Conservation (phyloP, 2,888 invertebrate species). For the Pasiphila rectangulata region DNA sequence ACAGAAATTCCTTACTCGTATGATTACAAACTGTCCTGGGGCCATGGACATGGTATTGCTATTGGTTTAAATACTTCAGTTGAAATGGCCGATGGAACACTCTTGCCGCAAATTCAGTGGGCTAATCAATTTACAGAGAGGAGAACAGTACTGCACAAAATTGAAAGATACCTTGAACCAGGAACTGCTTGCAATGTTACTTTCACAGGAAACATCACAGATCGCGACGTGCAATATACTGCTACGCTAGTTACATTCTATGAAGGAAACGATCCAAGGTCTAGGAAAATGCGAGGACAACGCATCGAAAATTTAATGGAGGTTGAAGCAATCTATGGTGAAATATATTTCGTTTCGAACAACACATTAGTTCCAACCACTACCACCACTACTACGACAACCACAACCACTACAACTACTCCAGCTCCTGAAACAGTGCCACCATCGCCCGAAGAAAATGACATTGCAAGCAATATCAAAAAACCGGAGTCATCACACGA, state of each 20-base stretch:
- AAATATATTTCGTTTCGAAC: constrained; percentile 88
- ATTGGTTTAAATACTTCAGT: constrained; percentile 86
- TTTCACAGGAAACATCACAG: constrained; percentile 86
- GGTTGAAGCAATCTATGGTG: constrained; percentile 86
- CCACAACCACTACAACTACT: constrained; percentile 81
- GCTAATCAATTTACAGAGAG: constrained; percentile 81
- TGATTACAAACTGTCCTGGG: constrained; percentile 88
- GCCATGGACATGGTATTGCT: constrained; percentile 86
- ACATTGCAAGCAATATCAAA: constrained; percentile 58
- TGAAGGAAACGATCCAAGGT: constrained; percentile 80
- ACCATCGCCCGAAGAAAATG: constrained; percentile 71
- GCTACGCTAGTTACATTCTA: constrained; percentile 86
- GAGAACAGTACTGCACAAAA: constrained; percentile 79
- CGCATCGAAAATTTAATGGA: constrained; percentile 85
- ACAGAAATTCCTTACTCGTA: constrained; percentile 87
- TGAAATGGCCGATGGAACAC: constrained; percentile 79
- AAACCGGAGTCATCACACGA: constrained; percentile 49
- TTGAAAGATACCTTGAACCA: constrained; percentile 85
- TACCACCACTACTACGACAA: constrained; percentile 82
- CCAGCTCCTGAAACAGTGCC: constrained; percentile 75
- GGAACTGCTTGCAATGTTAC: constrained; percentile 92
- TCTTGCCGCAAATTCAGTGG: constrained; percentile 85
- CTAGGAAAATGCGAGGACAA: constrained; percentile 82
- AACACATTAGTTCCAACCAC: constrained; percentile 89
- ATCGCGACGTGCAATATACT: constrained; percentile 87